These are phyloP conservation scores for Planiliza haematocheilus DNA, from an alignment of 2,113 vertebrate genomes.

Conservation along the genomic window DNA sequence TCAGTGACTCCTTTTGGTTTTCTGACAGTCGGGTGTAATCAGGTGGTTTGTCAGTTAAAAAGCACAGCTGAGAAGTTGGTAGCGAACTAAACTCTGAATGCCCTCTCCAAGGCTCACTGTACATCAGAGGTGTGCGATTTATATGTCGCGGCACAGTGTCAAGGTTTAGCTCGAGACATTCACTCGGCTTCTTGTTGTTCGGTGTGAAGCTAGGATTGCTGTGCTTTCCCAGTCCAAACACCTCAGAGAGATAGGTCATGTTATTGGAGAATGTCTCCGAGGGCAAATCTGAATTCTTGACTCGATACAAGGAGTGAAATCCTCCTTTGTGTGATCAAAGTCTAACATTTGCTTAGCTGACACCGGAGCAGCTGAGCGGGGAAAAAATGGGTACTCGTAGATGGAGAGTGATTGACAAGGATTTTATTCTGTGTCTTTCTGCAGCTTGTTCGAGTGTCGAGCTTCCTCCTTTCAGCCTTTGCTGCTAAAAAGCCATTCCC, in stretches of 20 bases:
- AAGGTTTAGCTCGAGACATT: constrained; percentile 13
- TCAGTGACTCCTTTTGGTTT: constrained; percentile 25
- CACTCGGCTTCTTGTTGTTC: constrained; percentile 5
- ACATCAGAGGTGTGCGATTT: constrained; percentile 1
- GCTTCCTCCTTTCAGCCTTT: constrained; percentile 48
- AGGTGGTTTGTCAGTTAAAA: constrained; percentile 23
- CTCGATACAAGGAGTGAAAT: constrained; percentile 26
- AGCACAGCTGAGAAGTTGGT: neutral
- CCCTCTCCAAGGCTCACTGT: neutral
- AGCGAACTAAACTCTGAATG: constrained; percentile 40
- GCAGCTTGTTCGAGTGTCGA: constrained; percentile 40
- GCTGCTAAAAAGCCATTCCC: constrained; percentile 65
- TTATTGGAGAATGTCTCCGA: constrained; percentile 2
- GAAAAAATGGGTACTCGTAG: constrained; percentile 12
- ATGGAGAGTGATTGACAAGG: constrained; percentile 47
- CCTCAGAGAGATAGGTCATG: neutral
- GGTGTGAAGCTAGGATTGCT: neutral
- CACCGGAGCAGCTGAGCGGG: neutral
- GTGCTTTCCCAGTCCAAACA: constrained; percentile 8
- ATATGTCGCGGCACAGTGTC: neutral
- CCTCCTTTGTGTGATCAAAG: constrained; percentile 36
- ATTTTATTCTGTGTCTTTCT: constrained; percentile 42
- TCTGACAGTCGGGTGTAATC: constrained; percentile 15
- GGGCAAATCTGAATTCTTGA: constrained; percentile 27
- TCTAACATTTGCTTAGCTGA: constrained; percentile 43